Percentiles rank a stretch among this genome's conserved stretches.
These are phyloP conservation scores for Caprella mutica DNA, from an alignment of 2,888 invertebrate species.

Conservation along the genomic window DNA sequence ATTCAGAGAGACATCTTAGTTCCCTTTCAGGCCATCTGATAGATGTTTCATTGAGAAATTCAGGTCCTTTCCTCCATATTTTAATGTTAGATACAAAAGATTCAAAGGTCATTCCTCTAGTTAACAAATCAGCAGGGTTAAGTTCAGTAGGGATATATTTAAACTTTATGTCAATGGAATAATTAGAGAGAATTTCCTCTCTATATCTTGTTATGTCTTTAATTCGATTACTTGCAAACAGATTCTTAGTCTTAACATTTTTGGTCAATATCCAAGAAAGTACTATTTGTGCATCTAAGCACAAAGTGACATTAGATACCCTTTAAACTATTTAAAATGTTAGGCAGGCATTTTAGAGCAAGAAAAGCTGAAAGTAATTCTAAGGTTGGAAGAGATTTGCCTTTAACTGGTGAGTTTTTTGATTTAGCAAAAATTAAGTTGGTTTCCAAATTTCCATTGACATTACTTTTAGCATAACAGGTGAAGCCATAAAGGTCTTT, in stretches of 20 bases:
- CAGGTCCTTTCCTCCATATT: neutral
- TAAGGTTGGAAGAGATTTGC: neutral
- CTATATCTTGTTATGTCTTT: neutral
- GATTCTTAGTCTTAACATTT: neutral
- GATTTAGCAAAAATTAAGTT: neutral
- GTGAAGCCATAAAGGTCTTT: neutral
- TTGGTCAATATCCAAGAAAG: neutral
- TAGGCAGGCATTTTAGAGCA: constrained; percentile 4
- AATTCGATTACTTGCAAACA: constrained; percentile 3
- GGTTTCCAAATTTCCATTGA: neutral
- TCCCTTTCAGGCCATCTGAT: neutral
- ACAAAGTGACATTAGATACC: neutral
- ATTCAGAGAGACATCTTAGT: neutral
- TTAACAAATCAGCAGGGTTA: constrained; percentile 5
- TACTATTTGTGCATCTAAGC: neutral
- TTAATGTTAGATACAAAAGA: neutral
- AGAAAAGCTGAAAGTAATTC: constrained; percentile 8
- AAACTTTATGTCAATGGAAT: neutral
- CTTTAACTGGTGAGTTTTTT: constrained; percentile 1
- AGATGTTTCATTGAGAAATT: neutral
- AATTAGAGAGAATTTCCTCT: neutral
- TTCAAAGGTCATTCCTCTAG: neutral
- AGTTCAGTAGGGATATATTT: neutral
- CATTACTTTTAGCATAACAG: neutral
- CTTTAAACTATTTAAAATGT: neutral